These are phyloP conservation scores for Petromus typicus DNA, from an alignment of 2,113 vertebrate genomes.

Conservation along the genomic window DNA sequence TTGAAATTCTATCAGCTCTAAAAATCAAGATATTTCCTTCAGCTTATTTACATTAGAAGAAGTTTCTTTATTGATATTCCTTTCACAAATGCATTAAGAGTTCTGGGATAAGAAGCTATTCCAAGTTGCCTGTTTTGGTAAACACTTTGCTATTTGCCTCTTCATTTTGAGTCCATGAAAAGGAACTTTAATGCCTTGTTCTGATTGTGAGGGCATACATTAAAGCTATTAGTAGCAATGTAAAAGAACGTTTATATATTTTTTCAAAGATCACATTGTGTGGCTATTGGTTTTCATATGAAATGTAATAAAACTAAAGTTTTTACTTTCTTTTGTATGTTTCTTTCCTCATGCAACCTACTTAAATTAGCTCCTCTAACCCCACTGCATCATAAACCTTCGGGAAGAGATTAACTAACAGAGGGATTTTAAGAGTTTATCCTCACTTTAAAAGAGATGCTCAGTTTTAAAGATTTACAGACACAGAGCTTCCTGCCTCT, in stretches of 20 bases:
- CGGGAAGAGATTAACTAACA: slow-evolving; percentile 5
- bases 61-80: slow-evolving; percentile 63
- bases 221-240: not conserved
- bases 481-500: slow-evolving; percentile 15
- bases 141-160: slow-evolving; percentile 36
- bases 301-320: not conserved
- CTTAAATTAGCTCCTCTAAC: not conserved
- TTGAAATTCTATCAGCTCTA: slow-evolving; percentile 63
- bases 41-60: slow-evolving; percentile 61
- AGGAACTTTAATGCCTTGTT: not conserved
- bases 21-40: slow-evolving; percentile 66
- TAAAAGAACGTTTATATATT: not conserved
- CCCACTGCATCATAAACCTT: not conserved
- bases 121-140: not conserved
- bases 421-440: not conserved
- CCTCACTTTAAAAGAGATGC: not conserved
- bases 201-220: not conserved
- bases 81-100: slow-evolving; percentile 52
- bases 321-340: not conserved
- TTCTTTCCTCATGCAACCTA: not conserved
- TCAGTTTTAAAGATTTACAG: slow-evolving; percentile 44
- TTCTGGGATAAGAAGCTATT: slow-evolving; percentile 20
- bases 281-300: slow-evolving; percentile 2
- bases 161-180: slow-evolving; percentile 44
- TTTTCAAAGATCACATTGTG: not conserved